Conservation (phyloP, 2,888 invertebrate genomes). For the Drosophila greeni region DNA sequence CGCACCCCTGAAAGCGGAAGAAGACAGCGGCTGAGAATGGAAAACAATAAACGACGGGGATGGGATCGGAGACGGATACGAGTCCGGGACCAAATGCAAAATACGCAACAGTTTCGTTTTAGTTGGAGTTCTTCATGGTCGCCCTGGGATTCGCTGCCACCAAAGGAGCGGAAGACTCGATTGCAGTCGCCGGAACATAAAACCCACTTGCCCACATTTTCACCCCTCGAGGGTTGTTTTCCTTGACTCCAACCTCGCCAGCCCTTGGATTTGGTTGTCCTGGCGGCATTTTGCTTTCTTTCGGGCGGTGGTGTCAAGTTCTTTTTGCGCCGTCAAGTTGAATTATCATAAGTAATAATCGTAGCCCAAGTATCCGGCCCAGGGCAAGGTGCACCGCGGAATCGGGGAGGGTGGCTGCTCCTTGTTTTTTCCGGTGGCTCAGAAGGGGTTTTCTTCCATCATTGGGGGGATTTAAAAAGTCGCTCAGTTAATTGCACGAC, state of each 20-base stretch:
- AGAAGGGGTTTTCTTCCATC: constrained; percentile 27
- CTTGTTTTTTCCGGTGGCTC: constrained; percentile 19
- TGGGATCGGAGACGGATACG: constrained; percentile 2
- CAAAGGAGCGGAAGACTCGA: constrained; percentile 46
- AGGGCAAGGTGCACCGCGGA: constrained; percentile 54
- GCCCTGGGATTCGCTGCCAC: constrained; percentile 51
- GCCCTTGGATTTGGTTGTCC: constrained; percentile 30
- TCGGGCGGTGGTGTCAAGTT: constrained; percentile 57
- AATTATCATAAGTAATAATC: constrained; percentile 73
- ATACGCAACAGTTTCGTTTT: constrained; percentile 66
- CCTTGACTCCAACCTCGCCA: constrained; percentile 9
- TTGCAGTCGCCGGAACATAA: constrained; percentile 53
- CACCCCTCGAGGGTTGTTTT: constrained; percentile 55
- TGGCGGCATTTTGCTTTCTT: constrained; percentile 32
- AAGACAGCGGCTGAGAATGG: constrained; percentile 56
- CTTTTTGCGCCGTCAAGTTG: constrained; percentile 64
- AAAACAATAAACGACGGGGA: constrained; percentile 63
- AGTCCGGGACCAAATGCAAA: constrained; percentile 55
- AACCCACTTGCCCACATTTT: constrained; percentile 49
- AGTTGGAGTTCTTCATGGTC: constrained; percentile 64
- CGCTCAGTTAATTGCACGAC: constrained; percentile 61
- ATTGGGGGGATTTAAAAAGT: constrained; percentile 65
- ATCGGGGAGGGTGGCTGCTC: constrained; percentile 14
- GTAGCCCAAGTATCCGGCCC: constrained; percentile 53
- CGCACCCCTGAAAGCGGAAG: constrained; percentile 62